phyloP scores from a whole-genome alignment of 1,140 invertebrate species.

The Caenorhabditis inopinata region DNA sequence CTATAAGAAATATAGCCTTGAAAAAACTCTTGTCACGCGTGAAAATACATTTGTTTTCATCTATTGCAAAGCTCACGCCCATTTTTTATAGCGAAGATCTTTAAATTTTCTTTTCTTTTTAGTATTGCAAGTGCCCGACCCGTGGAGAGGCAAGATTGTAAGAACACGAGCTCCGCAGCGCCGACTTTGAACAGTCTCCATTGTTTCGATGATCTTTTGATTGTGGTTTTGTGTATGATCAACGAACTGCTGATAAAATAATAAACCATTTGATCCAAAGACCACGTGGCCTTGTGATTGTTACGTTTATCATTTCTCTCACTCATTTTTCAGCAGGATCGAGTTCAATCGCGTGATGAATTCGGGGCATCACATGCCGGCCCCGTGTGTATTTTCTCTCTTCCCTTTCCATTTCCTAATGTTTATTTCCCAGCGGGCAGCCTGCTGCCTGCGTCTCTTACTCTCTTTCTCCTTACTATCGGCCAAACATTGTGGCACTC shows the following conservation, averaged over 20 bases:
- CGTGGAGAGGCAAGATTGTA: not conserved
- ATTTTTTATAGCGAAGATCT: too few species aligned
- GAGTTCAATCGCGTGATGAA: slow-evolving; percentile 22
- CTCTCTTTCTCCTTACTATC: not conserved
- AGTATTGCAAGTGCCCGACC: not conserved
- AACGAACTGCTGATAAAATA: slow-evolving; percentile 1
- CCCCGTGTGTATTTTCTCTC: slow-evolving; percentile 12
- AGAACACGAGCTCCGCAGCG: not conserved
- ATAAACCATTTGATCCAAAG: not conserved
- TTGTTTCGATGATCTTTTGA: slow-evolving; percentile 1
- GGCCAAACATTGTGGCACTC: slow-evolving; percentile 26
- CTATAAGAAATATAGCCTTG: too few species aligned
- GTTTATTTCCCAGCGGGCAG: not conserved
- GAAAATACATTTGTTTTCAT: too few species aligned
- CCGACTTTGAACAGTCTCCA: not conserved
- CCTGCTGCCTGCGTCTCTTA: not conserved
- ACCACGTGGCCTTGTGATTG: slow-evolving; percentile 9
- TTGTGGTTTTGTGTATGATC: not conserved
- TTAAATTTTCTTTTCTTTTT: slow-evolving; percentile 13
- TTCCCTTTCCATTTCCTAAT: not conserved
- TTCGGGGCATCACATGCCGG: slow-evolving; percentile 27
- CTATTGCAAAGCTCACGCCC: too few species aligned
- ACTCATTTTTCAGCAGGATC: slow-evolving; percentile 8
- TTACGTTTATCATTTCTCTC: not conserved
- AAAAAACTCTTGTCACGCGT: too few species aligned